phyloP scores from a whole-genome alignment of 2,797 vertebrate genomes.

The Carduelis carduelis region DNA sequence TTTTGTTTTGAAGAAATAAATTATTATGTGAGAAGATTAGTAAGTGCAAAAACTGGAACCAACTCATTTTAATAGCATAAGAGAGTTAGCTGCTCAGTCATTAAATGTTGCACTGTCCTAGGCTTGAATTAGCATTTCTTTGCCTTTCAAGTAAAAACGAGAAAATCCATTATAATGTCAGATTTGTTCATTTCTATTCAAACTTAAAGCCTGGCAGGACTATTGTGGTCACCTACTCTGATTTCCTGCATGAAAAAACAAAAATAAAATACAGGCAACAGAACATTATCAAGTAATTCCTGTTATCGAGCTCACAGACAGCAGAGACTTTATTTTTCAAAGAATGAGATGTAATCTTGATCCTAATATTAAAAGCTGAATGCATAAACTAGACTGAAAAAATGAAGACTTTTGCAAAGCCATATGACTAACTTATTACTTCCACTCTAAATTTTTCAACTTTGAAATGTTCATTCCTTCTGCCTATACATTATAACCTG shows the following conservation, averaged over 20 bases:
- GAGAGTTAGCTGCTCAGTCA: background rate
- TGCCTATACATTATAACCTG: background rate
- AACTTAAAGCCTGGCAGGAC: background rate
- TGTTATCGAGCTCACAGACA: background rate
- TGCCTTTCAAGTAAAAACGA: background rate
- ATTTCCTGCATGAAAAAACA: constrained; percentile 22
- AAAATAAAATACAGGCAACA: constrained; percentile 9
- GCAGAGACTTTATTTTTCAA: constrained; percentile 6
- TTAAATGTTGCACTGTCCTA: background rate
- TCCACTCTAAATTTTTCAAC: background rate
- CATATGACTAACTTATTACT: background rate
- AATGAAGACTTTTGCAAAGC: background rate
- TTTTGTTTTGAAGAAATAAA: background rate
- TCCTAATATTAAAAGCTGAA: constrained; percentile 23
- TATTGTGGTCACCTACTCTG: constrained; percentile 11
- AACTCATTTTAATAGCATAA: background rate
- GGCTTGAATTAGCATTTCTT: constrained; percentile 9
- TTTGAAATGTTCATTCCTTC: background rate
- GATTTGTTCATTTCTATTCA: constrained; percentile 23
- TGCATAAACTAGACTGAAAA: background rate
- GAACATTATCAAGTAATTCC: constrained; percentile 12
- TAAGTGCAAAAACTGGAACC: background rate
- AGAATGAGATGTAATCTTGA: constrained; percentile 41
- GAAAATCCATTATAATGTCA: background rate
- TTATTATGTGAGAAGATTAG: background rate